These are phyloP conservation scores for Caenorhabditis briggsae DNA, from an alignment of 1,140 invertebrate species.

Conservation along the genomic window DNA sequence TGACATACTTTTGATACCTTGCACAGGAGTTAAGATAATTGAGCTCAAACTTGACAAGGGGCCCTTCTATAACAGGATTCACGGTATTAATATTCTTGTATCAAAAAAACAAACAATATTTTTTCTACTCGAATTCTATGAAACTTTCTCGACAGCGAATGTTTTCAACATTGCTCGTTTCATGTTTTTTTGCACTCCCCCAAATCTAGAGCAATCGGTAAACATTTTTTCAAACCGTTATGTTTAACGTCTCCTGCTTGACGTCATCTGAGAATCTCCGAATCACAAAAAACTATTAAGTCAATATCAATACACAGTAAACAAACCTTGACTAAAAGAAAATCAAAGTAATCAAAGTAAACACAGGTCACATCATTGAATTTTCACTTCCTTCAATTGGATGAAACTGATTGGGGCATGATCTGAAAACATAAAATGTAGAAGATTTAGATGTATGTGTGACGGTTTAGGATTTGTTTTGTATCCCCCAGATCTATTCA, in stretches of 20 bases:
- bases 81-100: no score
- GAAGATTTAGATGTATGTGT: background rate
- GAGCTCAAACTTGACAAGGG: no score
- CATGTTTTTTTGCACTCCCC: no score
- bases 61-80: no score
- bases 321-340: constrained; percentile 11
- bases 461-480: background rate
- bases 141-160: no score
- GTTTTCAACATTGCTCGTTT: no score
- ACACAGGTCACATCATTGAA: background rate
- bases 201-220: background rate
- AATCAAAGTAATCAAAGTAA: background rate
- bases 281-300: background rate
- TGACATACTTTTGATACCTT: no score
- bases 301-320: background rate
- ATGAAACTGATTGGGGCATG: background rate
- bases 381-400: constrained; percentile 10
- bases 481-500: background rate
- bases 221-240: background rate
- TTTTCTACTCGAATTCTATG: no score
- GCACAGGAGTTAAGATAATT: no score
- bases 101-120: no score
- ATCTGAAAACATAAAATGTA: background rate
- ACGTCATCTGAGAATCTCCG: constrained; percentile 29
- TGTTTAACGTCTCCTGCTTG: background rate